Base-by-base conservation (phyloP, 2,888 invertebrate species). In the Habroteleia sp. region DNA sequence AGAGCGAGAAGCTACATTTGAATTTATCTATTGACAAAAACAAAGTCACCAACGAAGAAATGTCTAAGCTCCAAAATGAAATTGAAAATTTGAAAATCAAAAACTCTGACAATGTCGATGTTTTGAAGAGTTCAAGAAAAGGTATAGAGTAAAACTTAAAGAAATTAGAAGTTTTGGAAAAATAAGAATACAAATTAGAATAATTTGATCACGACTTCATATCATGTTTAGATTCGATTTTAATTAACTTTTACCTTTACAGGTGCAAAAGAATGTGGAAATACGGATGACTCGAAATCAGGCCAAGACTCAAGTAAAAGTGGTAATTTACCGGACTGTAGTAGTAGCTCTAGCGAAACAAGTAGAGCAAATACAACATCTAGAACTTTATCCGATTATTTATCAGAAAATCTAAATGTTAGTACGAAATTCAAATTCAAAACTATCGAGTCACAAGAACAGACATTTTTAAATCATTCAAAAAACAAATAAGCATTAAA, bases 391-490 rank as follows among this genome's bases (percentile, higher is more conserved):
- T 90, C 89, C 10, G 91, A 92, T 76, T 93, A 90, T 87, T 84
- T 93, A 63, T 89, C 90, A 0, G 91, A 92, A 46, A 92, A 93
- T 83, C 89, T 92, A 85, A 90, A 90, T 87, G 91, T 68, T 6
- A 42, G 56, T 66, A n/a, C n/a, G n/a, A n/a, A n/a, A n/a, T n/a
- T n/a, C n/a, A n/a, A n/a, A n/a, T n/a, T n/a, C n/a, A n/a, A n/a
- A n/a, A n/a, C n/a, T n/a, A n/a, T n/a, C n/a, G n/a, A n/a, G n/a
- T n/a, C n/a, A n/a, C n/a, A n/a, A n/a, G n/a, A n/a, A n/a, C n/a
- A n/a, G n/a, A n/a, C n/a, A n/a, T n/a, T n/a, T n/a, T n/a, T n/a
- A n/a, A n/a, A n/a, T n/a, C n/a, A n/a, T n/a, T n/a, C n/a, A n/a
- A n/a, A n/a, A n/a, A n/a, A n/a, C n/a, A n/a, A n/a, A n/a, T n/a